Base-by-base conservation (phyloP, 1,140 invertebrate genomes). In the Cotesia glomerata region DNA sequence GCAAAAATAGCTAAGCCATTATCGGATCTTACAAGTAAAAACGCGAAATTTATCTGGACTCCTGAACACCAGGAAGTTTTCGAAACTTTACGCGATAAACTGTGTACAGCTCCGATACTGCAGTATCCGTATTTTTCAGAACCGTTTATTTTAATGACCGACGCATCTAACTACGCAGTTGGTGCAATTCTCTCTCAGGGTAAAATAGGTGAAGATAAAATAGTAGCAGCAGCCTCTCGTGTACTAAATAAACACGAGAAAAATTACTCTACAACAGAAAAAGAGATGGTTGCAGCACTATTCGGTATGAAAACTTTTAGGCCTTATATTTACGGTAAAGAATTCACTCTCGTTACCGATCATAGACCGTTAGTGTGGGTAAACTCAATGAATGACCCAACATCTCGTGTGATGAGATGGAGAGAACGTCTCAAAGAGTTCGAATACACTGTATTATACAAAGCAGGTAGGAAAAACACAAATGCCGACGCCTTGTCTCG, bases 21-120 rank as follows among this genome's bases (percentile, higher is more conserved):
- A 18, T 35, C 67, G 1, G 54, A 59, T 35, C 34, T 61, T 18
- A 69, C 66, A 56, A 69, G 66, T 56, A 69, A 69, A 56, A 16
- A 32, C 51, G 35, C 34, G 13, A 14, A 26, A 35, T 69, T 69
- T 35, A 56, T 11, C 26, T 69, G 66, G 26, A 39, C 36, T 5
- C 36, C 2, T 39, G 36, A 39, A 39, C 36, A 39, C 9, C 36
- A 26, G 18, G 18, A 26, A 26, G 18, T 26, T 26, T 26, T 26
- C 18, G 18, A 26, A 26, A 26, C 18, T 2, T 26, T 26, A 26
- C 18, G 18, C 18, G 18, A 26, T 26, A 26, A 26, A 26, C 18
- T 26, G 18, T 26, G 18, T 26, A 26, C 18, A 26, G 18, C 18
- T 26, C 18, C 18, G 18, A 26, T 26, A 26, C 18, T 26, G 18